Percentiles rank a stretch among this genome's conserved stretches.
These are phyloP conservation scores for Ashinkailepas kermadecensis DNA, from an alignment of 2,888 invertebrate genomes.

Conservation along the genomic window DNA sequence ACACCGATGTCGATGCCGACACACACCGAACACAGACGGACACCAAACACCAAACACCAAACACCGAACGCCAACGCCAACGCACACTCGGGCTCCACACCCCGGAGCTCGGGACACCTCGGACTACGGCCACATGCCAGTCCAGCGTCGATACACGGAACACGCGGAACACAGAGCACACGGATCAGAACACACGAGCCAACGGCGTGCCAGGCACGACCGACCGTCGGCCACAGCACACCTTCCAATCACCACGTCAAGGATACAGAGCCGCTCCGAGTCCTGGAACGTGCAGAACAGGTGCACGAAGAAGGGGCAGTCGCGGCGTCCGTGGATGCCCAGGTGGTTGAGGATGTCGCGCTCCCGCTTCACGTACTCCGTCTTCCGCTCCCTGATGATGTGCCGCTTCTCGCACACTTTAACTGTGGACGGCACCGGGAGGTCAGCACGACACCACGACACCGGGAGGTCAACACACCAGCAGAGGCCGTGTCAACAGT, in stretches of 20 bases:
- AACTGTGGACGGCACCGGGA: constrained; percentile 26
- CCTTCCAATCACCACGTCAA: constrained; percentile 34
- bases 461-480: neutral
- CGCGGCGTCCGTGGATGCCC: constrained; percentile 53
- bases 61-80: too few relatives aligned
- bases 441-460: neutral
- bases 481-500: too few relatives aligned
- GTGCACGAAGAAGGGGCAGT: constrained; percentile 78
- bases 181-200: neutral
- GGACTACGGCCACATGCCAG: too few relatives aligned
- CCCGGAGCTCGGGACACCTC: too few relatives aligned
- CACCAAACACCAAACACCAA: too few relatives aligned
- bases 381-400: constrained; percentile 86
- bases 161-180: neutral
- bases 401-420: constrained; percentile 93
- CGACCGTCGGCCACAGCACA: too few relatives aligned
- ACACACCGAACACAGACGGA: too few relatives aligned
- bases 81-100: too few relatives aligned
- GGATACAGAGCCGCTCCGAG: constrained; percentile 66
- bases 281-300: constrained; percentile 97
- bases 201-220: too few relatives aligned
- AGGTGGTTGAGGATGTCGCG: constrained; percentile 86
- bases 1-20: too few relatives aligned
- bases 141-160: too few relatives aligned
- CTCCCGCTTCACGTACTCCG: constrained; percentile 85